Base-by-base conservation (phyloP, 2,113 vertebrate genomes). In the Puntigrus tetrazona region DNA sequence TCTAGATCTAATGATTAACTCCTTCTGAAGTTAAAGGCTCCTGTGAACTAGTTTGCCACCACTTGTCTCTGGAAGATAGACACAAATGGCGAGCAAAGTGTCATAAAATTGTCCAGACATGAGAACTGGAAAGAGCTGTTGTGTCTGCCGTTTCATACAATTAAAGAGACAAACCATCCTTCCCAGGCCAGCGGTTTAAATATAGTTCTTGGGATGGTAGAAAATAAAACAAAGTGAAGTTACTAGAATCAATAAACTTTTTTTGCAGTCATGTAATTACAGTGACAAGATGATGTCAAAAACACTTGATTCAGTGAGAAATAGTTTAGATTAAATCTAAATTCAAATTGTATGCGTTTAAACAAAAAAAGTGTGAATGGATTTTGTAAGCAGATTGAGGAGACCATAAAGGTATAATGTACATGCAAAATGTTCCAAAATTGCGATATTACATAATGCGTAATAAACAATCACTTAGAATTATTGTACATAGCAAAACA, bases 1-100 rank as follows among this genome's bases (percentile, higher is more conserved):
- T 25, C 65, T 38, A 52, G 80, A 82, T 82, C 80, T 82, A 25
- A 82, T 70, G 47, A 52, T 70, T 70, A n/a, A 45, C 31, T 16
- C 6, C 63, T 70, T 52, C 45, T 69, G 31, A 82, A 38, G 43
- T 72, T 70, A 82, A 82, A 82, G 80, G 80, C 65, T 82, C 31
- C 47, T 70, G 11, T 13, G 70, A 70, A 72, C 61, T 81, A 22
- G 29, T 67, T 65, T n/a, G 3, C 29, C 78, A 67, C 61, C 18
- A 36, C 41, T 81, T 45, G 4, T 81, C 61, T 67, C 41, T 45
- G 22, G 5, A 63, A 38, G 38, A 63, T 63, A 6, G 11, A 14
- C 25, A 29, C 13, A 63, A 25, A 43, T 63, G 36, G 14, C 34
- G 31, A 41, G 16, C 41, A 67, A 27, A 79, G n/a, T 59, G 18